phyloP scores from a whole-genome alignment of 2,797 vertebrate genomes.

The Tauraco hartlaubi region DNA sequence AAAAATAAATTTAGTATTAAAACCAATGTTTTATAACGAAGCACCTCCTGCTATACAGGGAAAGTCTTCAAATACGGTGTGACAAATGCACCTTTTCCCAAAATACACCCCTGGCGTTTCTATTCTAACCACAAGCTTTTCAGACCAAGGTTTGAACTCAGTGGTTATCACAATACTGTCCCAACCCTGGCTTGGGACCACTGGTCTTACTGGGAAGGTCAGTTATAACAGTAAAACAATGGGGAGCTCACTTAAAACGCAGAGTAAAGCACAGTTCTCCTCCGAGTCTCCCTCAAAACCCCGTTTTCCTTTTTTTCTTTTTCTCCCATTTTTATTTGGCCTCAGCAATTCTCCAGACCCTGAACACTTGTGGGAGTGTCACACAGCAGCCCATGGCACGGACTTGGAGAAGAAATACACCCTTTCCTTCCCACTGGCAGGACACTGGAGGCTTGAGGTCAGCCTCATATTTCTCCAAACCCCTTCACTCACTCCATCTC shows the following conservation, averaged over 20 bases:
- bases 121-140: background rate
- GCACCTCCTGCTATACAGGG: background rate
- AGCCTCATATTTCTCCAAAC: accelerated
- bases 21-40: background rate
- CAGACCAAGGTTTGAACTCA: background rate
- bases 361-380: background rate
- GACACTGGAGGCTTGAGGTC: background rate
- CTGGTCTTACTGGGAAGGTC: background rate
- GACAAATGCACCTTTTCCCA: background rate
- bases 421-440: background rate
- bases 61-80: background rate
- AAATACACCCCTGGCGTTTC: background rate
- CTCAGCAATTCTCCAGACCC: background rate
- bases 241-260: background rate
- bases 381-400: accelerated
- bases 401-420: background rate
- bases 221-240: background rate
- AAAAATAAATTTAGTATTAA: background rate
- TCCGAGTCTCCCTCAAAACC: too few species aligned
- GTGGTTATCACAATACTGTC: background rate
- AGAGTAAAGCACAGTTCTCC: background rate
- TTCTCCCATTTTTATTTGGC: background rate
- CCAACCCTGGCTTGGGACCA: background rate
- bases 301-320: too few species aligned
- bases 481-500: accelerated